These are phyloP conservation scores for Amblyjoppa proteus DNA, from an alignment of 2,888 invertebrate genomes.

Conservation along the genomic window DNA sequence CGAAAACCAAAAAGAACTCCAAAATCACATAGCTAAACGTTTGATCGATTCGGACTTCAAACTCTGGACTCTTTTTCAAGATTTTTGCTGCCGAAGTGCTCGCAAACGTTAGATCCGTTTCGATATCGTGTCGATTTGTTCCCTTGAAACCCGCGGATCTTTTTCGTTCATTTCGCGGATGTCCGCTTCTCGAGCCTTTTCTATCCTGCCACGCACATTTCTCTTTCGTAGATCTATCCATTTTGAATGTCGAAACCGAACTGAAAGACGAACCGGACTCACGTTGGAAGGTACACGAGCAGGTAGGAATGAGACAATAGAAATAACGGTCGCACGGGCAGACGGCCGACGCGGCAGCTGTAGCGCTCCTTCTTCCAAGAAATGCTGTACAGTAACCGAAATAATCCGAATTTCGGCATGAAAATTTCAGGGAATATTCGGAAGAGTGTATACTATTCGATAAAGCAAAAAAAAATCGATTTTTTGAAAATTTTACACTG, in stretches of 20 bases:
- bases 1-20: constrained; percentile 66
- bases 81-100: constrained; percentile 66
- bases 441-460: neutral
- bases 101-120: constrained; percentile 57
- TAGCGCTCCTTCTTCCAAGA: constrained; percentile 51
- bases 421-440: constrained; percentile 22
- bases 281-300: constrained; percentile 1
- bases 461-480: neutral
- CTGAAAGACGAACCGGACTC: neutral
- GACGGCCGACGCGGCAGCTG: constrained; percentile 54
- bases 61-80: constrained; percentile 58
- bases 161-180: constrained; percentile 52
- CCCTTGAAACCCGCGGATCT: constrained; percentile 45
- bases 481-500: neutral
- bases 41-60: constrained; percentile 62
- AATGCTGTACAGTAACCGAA: constrained; percentile 44
- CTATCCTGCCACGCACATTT: constrained; percentile 38
- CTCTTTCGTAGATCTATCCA: constrained; percentile 20
- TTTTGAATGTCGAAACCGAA: constrained; percentile 13
- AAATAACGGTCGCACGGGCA: constrained; percentile 49
- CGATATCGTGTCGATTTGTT: constrained; percentile 56
- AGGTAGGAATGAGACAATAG: neutral
- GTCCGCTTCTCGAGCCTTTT: constrained; percentile 36
- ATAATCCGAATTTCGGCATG: constrained; percentile 41
- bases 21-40: constrained; percentile 56